Evolutionary conservation across 2,797 vertebrate species (phyloP), one percentile per base, ranked within the genome.

Genomic region (Sebastes aleutianus): DNA sequence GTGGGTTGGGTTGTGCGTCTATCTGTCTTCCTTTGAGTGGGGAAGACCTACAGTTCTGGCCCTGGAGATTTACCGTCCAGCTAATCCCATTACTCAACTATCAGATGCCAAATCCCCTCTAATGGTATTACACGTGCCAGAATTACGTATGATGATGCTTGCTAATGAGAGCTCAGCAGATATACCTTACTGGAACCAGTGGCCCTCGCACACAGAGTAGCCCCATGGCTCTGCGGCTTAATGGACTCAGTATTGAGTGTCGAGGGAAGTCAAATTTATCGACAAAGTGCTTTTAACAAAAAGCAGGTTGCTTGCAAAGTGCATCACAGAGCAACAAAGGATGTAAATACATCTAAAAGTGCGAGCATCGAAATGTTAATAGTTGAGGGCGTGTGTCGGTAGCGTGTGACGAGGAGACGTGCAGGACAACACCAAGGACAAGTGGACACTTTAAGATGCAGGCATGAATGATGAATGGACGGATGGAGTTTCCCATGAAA

Each of bases 61-160:
- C 77, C 69, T 79, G 78, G 76, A 93, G 90, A 88, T 92, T 93
- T 93, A 89, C 88, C 43, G 82, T 77, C 72, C 58, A 81, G 84
- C 85, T 96, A 95, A 97, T 96, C 96, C 90, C 95, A 92, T 97
- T 96, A 96, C 95, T 94, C 95, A 95, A 96, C 96, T 96, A 96
- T 97, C 96, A 96, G 95, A 96, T 94, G 88, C 95, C 95, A 96
- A 96, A 97, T 96, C 96, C 94, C 90, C 85, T 95, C 95, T 96
- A 96, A 95, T 95, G 95, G 94, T 92, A 95, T 93, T 93, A 93
- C 95, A 96, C 88, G 80, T 92, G 90, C 88, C 92, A 90, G 86
- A 89, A 76, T 91, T 94, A 92, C 88, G 76, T 92, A 93, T 85
- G 93, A 95, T 95, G 94, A 93, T 94, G 90, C 92, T 85, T 83